Evolutionary conservation across 2,888 invertebrate species (phyloP).

Genomic region (Epirrhoe alternata): DNA sequence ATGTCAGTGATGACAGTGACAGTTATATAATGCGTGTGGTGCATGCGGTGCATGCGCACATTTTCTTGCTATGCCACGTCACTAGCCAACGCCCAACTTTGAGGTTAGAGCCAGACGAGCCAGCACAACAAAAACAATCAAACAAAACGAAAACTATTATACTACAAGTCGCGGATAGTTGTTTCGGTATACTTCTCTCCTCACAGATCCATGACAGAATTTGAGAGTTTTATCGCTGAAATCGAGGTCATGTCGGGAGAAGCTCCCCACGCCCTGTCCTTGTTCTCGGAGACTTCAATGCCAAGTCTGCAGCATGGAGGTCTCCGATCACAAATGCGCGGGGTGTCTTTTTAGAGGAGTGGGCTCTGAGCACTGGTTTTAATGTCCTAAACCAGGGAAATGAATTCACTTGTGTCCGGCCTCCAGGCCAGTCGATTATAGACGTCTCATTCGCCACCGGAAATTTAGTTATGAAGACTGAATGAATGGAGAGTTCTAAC

Average conservation of each 20-base stretch:
- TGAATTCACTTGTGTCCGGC: not conserved
- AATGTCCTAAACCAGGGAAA: not conserved
- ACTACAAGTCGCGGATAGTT: too few relatives aligned
- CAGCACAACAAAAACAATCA: too few relatives aligned
- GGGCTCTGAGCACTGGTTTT: not conserved
- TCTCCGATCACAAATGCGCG: not conserved
- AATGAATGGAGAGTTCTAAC: not conserved
- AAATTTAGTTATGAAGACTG: not conserved
- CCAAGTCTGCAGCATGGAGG: too few relatives aligned
- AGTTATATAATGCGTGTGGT: too few relatives aligned
- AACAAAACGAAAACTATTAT: too few relatives aligned
- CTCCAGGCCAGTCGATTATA: slow-evolving; percentile 1
- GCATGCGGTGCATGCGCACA: too few relatives aligned
- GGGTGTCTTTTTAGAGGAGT: not conserved
- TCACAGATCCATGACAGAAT: not conserved
- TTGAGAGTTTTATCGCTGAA: not conserved
- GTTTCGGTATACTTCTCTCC: not conserved
- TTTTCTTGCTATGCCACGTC: too few relatives aligned
- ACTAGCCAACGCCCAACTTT: too few relatives aligned
- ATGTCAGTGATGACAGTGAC: too few relatives aligned
- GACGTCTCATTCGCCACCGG: not conserved
- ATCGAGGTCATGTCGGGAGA: not conserved
- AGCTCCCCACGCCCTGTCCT: not conserved
- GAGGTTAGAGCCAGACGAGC: too few relatives aligned
- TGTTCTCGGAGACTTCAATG: too few relatives aligned